Evolutionary conservation across 1,140 invertebrate genomes (phyloP).

Genomic region (Nilaparvata lugens): DNA sequence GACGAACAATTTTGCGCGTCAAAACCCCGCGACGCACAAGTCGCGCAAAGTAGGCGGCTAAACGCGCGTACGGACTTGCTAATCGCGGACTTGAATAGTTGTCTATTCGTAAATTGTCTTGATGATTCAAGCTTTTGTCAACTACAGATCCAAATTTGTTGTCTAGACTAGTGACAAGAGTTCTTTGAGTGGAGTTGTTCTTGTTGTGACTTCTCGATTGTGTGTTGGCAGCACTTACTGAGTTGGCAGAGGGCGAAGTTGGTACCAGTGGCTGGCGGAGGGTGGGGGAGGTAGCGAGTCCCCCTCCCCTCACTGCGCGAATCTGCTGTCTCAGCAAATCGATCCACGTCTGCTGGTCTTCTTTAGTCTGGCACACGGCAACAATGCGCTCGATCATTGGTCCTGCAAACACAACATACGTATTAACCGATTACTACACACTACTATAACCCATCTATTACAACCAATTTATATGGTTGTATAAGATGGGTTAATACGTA

Average conservation of each 20-base stretch:
- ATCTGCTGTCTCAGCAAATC: conserved; percentile 57
- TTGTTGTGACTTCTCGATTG: neutral
- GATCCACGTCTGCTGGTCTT: conserved; percentile 81
- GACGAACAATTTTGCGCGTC: conserved; percentile 56
- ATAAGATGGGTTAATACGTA: too few relatives aligned
- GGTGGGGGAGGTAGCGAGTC: neutral
- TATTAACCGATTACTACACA: too few relatives aligned
- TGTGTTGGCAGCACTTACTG: conserved; percentile 13
- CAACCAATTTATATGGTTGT: too few relatives aligned
- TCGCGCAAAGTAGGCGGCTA: conserved; percentile 63
- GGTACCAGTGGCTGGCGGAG: conserved; percentile 6
- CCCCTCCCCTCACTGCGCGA: neutral
- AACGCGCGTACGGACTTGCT: conserved; percentile 47
- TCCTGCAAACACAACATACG: conserved; percentile 41
- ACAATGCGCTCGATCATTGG: conserved; percentile 83
- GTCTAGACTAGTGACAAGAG: too few relatives aligned
- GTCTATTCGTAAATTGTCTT: too few relatives aligned
- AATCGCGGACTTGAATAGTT: conserved; percentile 45
- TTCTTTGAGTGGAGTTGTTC: conserved; percentile 35
- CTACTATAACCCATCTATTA: too few relatives aligned
- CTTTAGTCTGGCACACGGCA: conserved; percentile 72
- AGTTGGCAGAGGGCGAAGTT: conserved; percentile 8
- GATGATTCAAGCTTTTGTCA: too few relatives aligned
- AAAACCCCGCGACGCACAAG: conserved; percentile 61
- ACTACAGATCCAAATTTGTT: too few relatives aligned